Evolutionary conservation across 2,888 invertebrate genomes (phyloP).

Genomic region (Antheraea yamamai): DNA sequence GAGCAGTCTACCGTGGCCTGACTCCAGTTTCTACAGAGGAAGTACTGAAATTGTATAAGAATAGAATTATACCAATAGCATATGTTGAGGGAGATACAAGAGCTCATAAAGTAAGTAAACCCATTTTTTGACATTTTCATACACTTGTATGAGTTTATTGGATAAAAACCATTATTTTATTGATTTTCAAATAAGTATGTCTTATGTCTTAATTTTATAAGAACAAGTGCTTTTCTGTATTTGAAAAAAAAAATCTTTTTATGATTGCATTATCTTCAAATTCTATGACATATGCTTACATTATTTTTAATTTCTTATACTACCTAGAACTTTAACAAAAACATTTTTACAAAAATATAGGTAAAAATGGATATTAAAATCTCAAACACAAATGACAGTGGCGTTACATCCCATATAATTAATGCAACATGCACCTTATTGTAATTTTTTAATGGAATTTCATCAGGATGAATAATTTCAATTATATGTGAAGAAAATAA

Average conservation of each 20-base stretch:
- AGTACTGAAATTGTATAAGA: slow-evolving; percentile 92
- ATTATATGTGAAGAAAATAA: not conserved
- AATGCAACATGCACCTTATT: not conserved
- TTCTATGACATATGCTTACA: not conserved
- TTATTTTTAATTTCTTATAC: not conserved
- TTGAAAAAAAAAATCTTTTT: not conserved
- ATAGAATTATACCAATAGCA: slow-evolving; percentile 92
- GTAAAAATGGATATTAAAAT: not conserved
- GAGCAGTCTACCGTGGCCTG: slow-evolving; percentile 94
- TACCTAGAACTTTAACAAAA: not conserved
- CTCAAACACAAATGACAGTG: not conserved
- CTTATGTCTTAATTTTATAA: not conserved
- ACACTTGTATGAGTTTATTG: slow-evolving; percentile 1
- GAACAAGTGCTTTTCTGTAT: too few relatives aligned
- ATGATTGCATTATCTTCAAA: not conserved
- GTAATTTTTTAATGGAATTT: not conserved
- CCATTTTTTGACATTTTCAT: slow-evolving; percentile 1
- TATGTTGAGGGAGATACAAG: slow-evolving; percentile 92
- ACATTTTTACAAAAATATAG: not conserved
- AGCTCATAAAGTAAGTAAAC: slow-evolving; percentile 84
- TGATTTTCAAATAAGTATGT: not conserved
- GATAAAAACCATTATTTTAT: not conserved
- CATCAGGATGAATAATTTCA: slow-evolving; percentile 6
- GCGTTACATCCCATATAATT: not conserved
- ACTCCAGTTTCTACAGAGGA: slow-evolving; percentile 91